Conservation (phyloP, 2,113 vertebrate genomes). For the Myrmecophaga tridactyla region DNA sequence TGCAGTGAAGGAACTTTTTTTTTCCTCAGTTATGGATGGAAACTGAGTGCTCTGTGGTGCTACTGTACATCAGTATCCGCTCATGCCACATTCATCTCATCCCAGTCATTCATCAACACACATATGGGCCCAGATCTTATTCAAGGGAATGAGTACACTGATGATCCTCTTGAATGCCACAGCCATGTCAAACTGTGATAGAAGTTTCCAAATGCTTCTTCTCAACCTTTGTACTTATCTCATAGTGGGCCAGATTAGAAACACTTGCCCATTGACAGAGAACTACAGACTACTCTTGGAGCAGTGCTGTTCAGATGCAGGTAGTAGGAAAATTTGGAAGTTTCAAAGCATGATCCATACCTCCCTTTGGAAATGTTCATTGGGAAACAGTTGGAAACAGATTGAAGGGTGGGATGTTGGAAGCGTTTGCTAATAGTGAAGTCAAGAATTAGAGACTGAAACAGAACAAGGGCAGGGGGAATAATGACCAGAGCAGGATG, state of each 20-base stretch:
- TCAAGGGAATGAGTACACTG: neutral
- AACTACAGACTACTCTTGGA: fast-evolving
- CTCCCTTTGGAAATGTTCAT: too few relatives aligned
- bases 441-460: neutral
- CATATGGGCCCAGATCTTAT: neutral
- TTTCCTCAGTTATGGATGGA: neutral
- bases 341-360: too few relatives aligned
- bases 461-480: neutral
- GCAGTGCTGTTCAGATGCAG: too few relatives aligned
- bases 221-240: neutral
- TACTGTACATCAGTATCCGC: neutral
- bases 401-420: too few relatives aligned
- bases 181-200: neutral
- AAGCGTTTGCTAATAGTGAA: too few relatives aligned
- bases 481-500: neutral
- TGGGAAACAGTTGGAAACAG: too few relatives aligned
- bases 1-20: too few relatives aligned
- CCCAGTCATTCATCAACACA: neutral
- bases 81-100: neutral
- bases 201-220: neutral
- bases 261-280: fast-evolving
- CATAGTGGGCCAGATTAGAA: neutral
- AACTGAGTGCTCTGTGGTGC: too few relatives aligned
- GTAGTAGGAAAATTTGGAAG: too few relatives aligned
- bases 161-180: neutral